Conservation (phyloP, 2,888 invertebrate genomes). For the Drosophila emarginata region DNA sequence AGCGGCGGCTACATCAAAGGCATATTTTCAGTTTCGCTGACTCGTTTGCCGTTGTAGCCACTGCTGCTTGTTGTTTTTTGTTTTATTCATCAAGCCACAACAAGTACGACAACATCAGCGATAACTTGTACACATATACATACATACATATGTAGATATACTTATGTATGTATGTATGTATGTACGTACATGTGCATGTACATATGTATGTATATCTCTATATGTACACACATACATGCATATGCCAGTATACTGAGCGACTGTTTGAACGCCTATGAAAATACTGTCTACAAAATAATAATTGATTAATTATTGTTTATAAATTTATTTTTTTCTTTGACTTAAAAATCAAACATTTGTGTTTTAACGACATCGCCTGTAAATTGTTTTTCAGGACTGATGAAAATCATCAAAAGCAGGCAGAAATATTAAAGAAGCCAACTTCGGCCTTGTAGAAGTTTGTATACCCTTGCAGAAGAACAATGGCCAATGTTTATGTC, state of each 20-base stretch:
- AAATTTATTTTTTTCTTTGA: not conserved
- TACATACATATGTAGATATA: not conserved
- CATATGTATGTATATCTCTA: not conserved
- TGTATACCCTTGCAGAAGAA: no score
- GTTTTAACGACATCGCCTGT: no score
- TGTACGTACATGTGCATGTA: slow-evolving; percentile 1
- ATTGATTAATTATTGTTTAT: not conserved
- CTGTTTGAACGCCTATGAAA: not conserved
- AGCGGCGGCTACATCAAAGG: slow-evolving; percentile 71
- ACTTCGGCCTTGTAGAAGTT: no score
- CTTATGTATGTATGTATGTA: slow-evolving; percentile 1
- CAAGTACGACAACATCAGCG: slow-evolving; percentile 46
- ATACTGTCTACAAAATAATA: not conserved
- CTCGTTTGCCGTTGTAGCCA: slow-evolving; percentile 50
- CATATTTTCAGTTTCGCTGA: slow-evolving; percentile 65
- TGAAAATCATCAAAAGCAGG: no score
- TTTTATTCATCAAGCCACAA: slow-evolving; percentile 54
- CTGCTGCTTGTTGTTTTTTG: slow-evolving; percentile 39
- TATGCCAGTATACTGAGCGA: not conserved
- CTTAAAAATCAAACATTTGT: no score
- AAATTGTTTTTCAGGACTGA: no score
- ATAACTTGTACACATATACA: slow-evolving; percentile 41
- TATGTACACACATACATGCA: not conserved
- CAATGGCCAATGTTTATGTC: no score
- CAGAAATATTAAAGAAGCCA: no score